A percentile compares a stretch with the other conserved stretches of the same genome.
Conservation (phyloP, 2,113 vertebrate genomes). For the Sinocyclocheilus anophthalmus region DNA sequence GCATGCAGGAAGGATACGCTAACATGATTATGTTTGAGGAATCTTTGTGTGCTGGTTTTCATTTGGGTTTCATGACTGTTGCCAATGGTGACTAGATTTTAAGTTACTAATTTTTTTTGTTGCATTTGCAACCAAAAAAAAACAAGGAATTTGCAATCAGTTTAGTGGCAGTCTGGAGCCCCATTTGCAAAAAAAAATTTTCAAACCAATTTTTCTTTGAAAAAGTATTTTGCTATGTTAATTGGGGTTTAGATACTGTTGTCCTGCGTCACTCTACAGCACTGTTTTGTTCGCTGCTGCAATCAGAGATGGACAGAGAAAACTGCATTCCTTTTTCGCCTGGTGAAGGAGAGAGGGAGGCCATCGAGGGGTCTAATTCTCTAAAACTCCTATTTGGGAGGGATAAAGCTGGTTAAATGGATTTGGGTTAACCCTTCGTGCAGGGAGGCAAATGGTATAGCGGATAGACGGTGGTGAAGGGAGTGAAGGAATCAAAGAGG, state of each 20-base stretch:
- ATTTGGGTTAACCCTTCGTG: conserved; percentile 18
- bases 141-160: neutral
- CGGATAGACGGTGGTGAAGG: neutral
- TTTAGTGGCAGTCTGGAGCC: neutral
- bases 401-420: neutral
- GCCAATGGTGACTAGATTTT: neutral
- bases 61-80: neutral
- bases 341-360: conserved; percentile 21
- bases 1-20: neutral
- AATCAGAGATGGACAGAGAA: conserved; percentile 18
- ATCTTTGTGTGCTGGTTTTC: neutral
- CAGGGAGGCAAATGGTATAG: neutral
- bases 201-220: neutral
- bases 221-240: neutral
- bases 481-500: neutral
- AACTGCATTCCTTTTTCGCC: neutral
- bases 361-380: neutral
- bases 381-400: neutral
- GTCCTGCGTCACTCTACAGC: conserved; percentile 18
- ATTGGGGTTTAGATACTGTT: neutral
- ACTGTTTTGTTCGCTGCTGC: neutral
- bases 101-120: neutral
- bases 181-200: neutral
- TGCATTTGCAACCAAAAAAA: neutral
- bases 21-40: neutral